Evolutionary conservation across 2,113 vertebrate genomes (phyloP), one percentile per base, ranked within the genome.

Genomic region (Psephotus haematonotus): DNA sequence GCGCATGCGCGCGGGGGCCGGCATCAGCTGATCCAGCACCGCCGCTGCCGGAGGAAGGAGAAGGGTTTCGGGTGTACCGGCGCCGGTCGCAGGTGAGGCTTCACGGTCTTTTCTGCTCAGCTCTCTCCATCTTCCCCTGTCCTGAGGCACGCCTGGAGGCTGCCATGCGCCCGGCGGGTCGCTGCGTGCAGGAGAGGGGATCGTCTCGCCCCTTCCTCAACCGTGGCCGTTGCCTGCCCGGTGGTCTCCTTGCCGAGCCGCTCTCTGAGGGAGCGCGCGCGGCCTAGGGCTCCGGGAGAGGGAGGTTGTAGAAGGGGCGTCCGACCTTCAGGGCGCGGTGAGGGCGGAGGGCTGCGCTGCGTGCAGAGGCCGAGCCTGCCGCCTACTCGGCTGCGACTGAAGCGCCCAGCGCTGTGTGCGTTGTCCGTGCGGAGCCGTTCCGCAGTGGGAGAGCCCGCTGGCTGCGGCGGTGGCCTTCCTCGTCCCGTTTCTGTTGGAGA

Each of bases 11-110:
- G 37, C 3, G 37, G 31, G 19, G 29, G 9, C 53, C 31, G 72
- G 71, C 33, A 53, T 89, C 93, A 93, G 95, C 93, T 96, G 95
- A 94, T 96, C 70, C 27, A 16, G 69, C 9, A 10, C 31, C 17
- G 23, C 71, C 13, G 60, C 68, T 2, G 67, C 74, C 28, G 74
- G n/a, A 10, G 81, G 6, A 39, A 35, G 4, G 22, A 69, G 6
- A 1, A 4, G 27, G 65, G 77, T 4, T 13, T 46, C 11, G 46
- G 35, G 59, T 59, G 74, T 31, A 68, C 82, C 17, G 86, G 79
- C 55, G 59, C 35, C 23, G 65, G 79, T 41, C 4, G 17, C 78
- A 87, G 91, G 89, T 74, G 82, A 95, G 91, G n/a, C 2, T 5
- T 11, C 16, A 8, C 10, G 25, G 6, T 20, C 19, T 10, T 3